Evolutionary conservation across 2,113 vertebrate genomes (phyloP), one percentile per base, ranked within the genome.

Genomic region (Ochotona curzoniae): DNA sequence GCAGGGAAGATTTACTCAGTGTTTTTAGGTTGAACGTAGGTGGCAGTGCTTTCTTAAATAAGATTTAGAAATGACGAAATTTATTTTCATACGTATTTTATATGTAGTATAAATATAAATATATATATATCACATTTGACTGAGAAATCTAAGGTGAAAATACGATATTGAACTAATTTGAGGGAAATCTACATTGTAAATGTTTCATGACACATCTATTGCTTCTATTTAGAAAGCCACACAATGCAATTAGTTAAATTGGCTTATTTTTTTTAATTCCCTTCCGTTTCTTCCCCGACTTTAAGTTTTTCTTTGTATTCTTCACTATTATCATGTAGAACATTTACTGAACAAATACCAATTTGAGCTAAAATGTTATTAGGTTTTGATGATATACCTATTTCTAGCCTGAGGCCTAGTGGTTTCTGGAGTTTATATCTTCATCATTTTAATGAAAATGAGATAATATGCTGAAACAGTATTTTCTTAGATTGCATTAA

Each of bases 361-460:
- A 90, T 93, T 94, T 94, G 75, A 93, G 75, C n/a, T 87, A 49
- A 90, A 94, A 93, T 87, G 85, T 25, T 93, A 93, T 92, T 96
- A 88, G n/a, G 61, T 83, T 95, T 96, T 95, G 90, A 97, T 95
- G 69, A 95, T 88, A 66, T 95, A 92, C 89, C 93, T 89, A 95
- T 94, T 93, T 96, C 95, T 96, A 96, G 93, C 92, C 95, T 92
- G 84, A 89, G 91, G 94, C 94, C 94, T 94, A 95, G 60, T 90
- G 61, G 89, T 93, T 96, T 95, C 94, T 84, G 75, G 78, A 94
- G 91, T 83, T 95, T 92, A 94, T 87, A 76, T 88, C 96, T 96
- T 88, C 83, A 94, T 94, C 87, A 87, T 95, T 94, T 96, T 93
- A 96, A 96, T 96, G 91, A 96, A 95, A 95, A 96, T 93, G 93